Conservation (phyloP, 2,113 vertebrate species). For the Pachyramphus minor region DNA sequence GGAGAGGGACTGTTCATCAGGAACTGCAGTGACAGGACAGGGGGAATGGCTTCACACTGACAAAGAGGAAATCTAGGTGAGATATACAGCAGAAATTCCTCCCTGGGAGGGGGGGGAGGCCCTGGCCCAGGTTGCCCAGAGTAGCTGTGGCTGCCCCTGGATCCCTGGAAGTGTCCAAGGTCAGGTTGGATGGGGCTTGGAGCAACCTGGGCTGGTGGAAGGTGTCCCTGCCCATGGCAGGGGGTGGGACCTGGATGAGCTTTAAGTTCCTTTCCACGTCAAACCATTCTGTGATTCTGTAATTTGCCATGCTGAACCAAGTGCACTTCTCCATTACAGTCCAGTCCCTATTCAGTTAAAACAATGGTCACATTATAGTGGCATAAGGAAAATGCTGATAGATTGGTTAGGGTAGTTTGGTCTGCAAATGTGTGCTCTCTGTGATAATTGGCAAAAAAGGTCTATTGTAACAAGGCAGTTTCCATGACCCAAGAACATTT, state of each 20-base stretch:
- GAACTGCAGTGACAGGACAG: fast-evolving
- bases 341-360: not conserved
- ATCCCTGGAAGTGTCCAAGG: not conserved
- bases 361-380: not conserved
- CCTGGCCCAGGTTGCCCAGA: not conserved
- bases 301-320: not conserved
- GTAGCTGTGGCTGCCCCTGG: not conserved
- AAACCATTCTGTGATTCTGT: not conserved
- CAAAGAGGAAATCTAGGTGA: not conserved
- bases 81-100: not conserved
- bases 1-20: not conserved
- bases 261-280: not conserved
- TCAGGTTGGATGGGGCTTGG: not conserved
- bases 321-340: not conserved
- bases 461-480: not conserved
- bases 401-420: not conserved
- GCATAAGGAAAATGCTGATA: not conserved
- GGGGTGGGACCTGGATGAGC: fast-evolving
- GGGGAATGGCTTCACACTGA: not conserved
- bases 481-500: not conserved
- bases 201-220: not conserved
- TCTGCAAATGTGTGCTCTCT: not conserved
- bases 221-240: not conserved
- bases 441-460: not conserved
- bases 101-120: not conserved